These are phyloP conservation scores for Leptarthrus brevirostris DNA, from an alignment of 2,888 invertebrate genomes.

Conservation along the genomic window DNA sequence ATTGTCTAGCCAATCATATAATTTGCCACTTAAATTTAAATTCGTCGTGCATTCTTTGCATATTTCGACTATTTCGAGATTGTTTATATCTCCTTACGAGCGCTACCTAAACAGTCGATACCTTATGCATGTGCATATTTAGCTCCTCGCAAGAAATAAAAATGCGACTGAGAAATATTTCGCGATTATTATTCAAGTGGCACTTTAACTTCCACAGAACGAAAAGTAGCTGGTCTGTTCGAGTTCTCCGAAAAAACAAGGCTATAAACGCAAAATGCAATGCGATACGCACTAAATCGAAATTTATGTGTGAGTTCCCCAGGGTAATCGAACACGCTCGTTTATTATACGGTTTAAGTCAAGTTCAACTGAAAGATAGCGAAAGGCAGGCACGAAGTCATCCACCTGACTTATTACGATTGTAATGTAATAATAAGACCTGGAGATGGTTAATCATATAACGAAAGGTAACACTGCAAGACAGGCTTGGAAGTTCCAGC, in stretches of 20 bases:
- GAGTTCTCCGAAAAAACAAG: not conserved
- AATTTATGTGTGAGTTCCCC: not conserved
- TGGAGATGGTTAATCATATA: slow-evolving; percentile 30
- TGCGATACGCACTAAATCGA: not conserved
- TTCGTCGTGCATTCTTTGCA: too few relatives aligned
- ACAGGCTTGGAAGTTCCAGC: slow-evolving; percentile 15
- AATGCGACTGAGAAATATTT: not conserved
- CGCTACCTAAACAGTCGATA: too few relatives aligned
- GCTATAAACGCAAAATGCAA: not conserved
- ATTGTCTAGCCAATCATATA: too few relatives aligned
- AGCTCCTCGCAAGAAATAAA: too few relatives aligned
- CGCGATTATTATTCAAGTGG: slow-evolving; percentile 6
- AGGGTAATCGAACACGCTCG: not conserved
- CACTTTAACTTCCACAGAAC: not conserved
- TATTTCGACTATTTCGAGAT: too few relatives aligned
- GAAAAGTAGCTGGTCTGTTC: slow-evolving; percentile 4
- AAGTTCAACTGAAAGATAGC: not conserved
- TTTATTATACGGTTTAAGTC: slow-evolving; percentile 21
- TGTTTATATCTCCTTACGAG: too few relatives aligned
- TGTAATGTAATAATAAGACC: slow-evolving; percentile 34
- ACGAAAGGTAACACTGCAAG: slow-evolving; percentile 36
- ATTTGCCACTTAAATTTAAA: too few relatives aligned
- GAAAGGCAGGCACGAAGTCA: not conserved
- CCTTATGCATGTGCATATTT: too few relatives aligned
- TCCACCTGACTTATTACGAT: slow-evolving; percentile 40